Conservation (phyloP, 1,140 invertebrate species). For the Bombus sibiricus region DNA sequence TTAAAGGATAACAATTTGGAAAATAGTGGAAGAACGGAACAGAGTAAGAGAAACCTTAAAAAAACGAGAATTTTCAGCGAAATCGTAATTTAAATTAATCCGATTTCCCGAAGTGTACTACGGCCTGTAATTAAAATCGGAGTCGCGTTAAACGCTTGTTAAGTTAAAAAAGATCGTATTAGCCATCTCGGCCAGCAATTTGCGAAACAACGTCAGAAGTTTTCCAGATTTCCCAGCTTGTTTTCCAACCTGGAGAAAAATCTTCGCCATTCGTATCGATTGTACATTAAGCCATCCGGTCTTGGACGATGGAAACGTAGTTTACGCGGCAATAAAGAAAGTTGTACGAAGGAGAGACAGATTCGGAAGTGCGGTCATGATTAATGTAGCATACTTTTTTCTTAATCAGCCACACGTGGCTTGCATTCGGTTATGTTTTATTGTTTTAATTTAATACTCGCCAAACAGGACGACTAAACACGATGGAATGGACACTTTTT, state of each 20-base stretch:
- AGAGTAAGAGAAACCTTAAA: background rate
- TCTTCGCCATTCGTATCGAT: conserved; percentile 35
- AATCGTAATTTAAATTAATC: background rate
- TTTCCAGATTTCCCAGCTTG: background rate
- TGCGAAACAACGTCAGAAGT: background rate
- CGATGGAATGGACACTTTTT: background rate
- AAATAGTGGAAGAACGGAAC: background rate
- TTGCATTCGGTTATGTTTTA: background rate
- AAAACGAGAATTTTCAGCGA: background rate
- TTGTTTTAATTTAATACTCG: background rate
- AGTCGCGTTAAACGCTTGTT: background rate
- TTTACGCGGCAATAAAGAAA: conserved; percentile 28
- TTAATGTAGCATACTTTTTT: conserved; percentile 31
- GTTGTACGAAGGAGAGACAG: conserved; percentile 6
- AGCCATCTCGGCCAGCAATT: background rate
- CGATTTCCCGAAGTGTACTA: background rate
- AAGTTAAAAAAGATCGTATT: background rate
- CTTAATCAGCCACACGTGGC: conserved; percentile 1
- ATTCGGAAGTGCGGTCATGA: conserved; percentile 18
- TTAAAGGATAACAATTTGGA: background rate
- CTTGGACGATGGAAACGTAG: conserved; percentile 31
- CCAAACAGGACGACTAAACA: background rate
- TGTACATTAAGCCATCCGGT: conserved; percentile 31
- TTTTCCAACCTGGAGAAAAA: background rate
- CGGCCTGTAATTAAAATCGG: background rate